A percentile compares a stretch with the other conserved stretches of the same genome.
Evolutionary conservation across 1,140 invertebrate genomes (phyloP).

Genomic region (Pararge aegeria): DNA sequence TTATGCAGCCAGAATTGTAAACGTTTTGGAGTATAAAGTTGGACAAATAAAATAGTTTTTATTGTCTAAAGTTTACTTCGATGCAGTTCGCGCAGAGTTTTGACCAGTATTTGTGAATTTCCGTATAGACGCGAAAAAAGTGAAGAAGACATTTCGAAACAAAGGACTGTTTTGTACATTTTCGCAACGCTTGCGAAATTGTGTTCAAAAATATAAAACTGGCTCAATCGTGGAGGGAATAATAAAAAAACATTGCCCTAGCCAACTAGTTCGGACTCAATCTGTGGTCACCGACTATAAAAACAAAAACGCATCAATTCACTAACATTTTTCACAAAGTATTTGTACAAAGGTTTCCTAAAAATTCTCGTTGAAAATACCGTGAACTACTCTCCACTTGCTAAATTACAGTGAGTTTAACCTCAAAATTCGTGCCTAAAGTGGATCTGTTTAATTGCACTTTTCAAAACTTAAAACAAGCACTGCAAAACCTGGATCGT

Average conservation of each 20-base stretch:
- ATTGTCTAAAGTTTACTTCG: conserved; percentile 55
- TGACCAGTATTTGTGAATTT: conserved; percentile 73
- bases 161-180: conserved; percentile 79
- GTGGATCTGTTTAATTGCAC: conserved; percentile 58
- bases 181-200: conserved; percentile 76
- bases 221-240: conserved; percentile 57
- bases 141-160: conserved; percentile 69
- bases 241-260: conserved; percentile 53
- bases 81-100: conserved; percentile 73
- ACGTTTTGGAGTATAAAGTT: conserved; percentile 73
- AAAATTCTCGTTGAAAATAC: conserved; percentile 65
- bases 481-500: conserved; percentile 63
- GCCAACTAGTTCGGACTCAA: conserved; percentile 71
- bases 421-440: conserved; percentile 58
- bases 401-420: conserved; percentile 69
- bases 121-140: conserved; percentile 78
- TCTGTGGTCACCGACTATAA: conserved; percentile 71
- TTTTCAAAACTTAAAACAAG: conserved; percentile 43
- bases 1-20: conserved; percentile 66
- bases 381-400: conserved; percentile 59
- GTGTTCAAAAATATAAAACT: conserved; percentile 73
- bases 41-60: conserved; percentile 62
- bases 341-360: conserved; percentile 50
- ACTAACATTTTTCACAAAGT: conserved; percentile 48
- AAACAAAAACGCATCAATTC: conserved; percentile 72